A percentile compares a stretch with the other conserved stretches of the same genome.
These are phyloP conservation scores for Paramacrobiotus metropolitanus DNA, from an alignment of 1,140 invertebrate genomes.

Conservation along the genomic window DNA sequence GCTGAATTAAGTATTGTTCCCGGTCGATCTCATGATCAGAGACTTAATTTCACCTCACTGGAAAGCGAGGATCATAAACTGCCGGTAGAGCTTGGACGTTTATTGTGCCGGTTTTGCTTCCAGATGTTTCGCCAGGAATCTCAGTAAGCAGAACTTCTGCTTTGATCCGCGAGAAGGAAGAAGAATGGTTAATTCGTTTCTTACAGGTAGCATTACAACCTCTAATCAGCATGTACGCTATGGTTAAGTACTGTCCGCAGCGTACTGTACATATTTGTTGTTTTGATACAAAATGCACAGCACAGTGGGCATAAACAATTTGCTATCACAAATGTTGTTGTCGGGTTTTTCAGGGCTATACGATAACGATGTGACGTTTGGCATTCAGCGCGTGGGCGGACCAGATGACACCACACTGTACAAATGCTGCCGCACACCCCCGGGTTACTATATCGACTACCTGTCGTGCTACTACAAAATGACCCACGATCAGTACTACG, in stretches of 20 bases:
- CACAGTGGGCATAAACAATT: too few species aligned
- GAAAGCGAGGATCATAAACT: too few species aligned
- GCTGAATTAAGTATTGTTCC: too few species aligned
- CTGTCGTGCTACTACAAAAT: not conserved
- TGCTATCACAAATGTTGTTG: too few species aligned
- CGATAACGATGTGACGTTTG: not conserved
- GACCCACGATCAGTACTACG: not conserved
- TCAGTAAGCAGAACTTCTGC: not conserved
- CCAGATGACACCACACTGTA: not conserved
- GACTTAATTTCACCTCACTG: too few species aligned
- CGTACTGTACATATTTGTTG: too few species aligned
- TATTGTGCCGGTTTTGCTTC: too few species aligned
- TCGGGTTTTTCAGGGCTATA: not conserved
- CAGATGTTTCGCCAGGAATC: not conserved
- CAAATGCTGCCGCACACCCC: not conserved
- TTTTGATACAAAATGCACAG: too few species aligned
- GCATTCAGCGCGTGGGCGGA: not conserved
- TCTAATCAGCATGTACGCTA: not conserved
- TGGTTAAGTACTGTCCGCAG: not conserved
- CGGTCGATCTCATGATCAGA: too few species aligned
- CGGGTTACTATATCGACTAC: not conserved
- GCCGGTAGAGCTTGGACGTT: too few species aligned
- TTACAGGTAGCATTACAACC: not conserved
- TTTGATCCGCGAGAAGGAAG: not conserved
- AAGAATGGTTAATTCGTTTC: not conserved